Evolutionary conservation across 2,888 invertebrate genomes (phyloP).

Genomic region (Ptychoptera albimana): DNA sequence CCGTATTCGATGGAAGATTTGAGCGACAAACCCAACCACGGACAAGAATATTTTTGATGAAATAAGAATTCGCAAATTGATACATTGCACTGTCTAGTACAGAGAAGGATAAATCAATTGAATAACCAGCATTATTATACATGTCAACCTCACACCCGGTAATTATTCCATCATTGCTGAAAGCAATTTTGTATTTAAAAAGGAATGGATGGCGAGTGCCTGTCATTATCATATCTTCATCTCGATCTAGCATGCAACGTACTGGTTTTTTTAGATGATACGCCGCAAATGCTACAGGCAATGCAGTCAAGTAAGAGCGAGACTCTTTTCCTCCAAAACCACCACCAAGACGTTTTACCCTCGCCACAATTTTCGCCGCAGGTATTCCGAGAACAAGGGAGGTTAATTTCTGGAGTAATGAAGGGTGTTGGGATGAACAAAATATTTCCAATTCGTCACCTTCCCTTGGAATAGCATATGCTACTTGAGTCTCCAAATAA

Average conservation of each 20-base stretch:
- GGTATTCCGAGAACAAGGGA: conserved; percentile 56
- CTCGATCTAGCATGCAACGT: conserved; percentile 76
- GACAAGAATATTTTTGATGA: conserved; percentile 54
- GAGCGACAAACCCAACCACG: conserved; percentile 67
- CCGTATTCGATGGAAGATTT: conserved; percentile 82
- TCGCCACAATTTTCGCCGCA: conserved; percentile 54
- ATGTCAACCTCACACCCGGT: conserved; percentile 54
- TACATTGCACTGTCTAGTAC: conserved; percentile 61
- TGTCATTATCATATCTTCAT: conserved; percentile 84
- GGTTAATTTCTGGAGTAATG: conserved; percentile 53
- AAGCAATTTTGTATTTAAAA: conserved; percentile 69
- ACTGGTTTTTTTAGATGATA: conserved; percentile 61
- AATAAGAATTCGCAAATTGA: conserved; percentile 71
- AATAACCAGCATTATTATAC: conserved; percentile 72
- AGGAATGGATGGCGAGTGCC: conserved; percentile 84
- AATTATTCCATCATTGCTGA: conserved; percentile 58
- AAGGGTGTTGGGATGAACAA: conserved; percentile 70
- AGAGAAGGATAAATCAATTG: conserved; percentile 61
- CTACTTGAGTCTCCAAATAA: conserved; percentile 77
- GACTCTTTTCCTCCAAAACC: conserved; percentile 95
- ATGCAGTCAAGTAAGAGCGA: conserved; percentile 43
- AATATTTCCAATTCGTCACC: conserved; percentile 75
- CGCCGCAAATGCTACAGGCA: conserved; percentile 71
- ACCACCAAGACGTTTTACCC: conserved; percentile 80
- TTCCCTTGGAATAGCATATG: conserved; percentile 57